Conservation (phyloP, 2,113 vertebrate species). For the Crotalus viridis region DNA sequence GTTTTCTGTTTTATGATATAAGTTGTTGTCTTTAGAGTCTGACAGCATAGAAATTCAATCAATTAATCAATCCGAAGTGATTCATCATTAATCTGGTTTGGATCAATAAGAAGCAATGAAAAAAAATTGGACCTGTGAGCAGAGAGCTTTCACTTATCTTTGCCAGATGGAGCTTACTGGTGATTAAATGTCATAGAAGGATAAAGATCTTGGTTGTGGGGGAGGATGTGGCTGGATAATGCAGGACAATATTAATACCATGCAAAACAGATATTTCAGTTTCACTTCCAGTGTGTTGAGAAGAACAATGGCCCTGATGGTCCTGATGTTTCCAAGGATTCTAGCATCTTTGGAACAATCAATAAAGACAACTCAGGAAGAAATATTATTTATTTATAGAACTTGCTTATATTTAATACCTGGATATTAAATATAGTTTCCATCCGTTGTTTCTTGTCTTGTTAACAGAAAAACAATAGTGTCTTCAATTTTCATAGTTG, state of each 20-base stretch:
- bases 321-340: neutral
- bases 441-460: too few relatives aligned
- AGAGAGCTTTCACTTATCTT: neutral
- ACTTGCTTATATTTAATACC: neutral
- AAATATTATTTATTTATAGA: neutral
- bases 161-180: neutral
- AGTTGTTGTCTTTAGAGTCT: neutral
- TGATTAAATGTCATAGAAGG: neutral
- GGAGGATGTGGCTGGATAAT: neutral
- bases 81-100: neutral
- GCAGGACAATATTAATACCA: neutral
- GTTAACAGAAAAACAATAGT: conserved; percentile 34
- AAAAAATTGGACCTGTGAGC: neutral
- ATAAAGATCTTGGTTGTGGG: neutral
- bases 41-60: neutral
- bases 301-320: neutral
- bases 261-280: neutral
- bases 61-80: neutral
- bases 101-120: neutral
- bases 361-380: neutral
- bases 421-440: neutral
- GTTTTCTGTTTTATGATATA: neutral
- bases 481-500: conserved; percentile 40
- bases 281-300: neutral
- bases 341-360: neutral